Percentiles rank a stretch among this genome's conserved stretches.
Evolutionary conservation across 2,797 vertebrate genomes (phyloP).

Genomic region (Platalea minor): DNA sequence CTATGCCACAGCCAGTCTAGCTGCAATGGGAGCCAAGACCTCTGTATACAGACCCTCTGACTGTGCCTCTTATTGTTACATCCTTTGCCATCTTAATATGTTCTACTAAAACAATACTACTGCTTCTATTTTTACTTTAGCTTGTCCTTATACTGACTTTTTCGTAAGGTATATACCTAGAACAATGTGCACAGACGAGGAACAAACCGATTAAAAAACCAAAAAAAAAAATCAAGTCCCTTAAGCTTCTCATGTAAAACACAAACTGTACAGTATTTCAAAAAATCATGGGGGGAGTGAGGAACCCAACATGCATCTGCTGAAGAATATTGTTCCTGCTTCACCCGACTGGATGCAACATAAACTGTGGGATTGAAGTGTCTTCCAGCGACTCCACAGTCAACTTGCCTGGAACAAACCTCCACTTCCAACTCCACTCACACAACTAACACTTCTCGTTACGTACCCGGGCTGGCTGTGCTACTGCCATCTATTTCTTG

Average conservation of each 20-base stretch:
- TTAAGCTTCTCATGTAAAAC: not conserved
- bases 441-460: not conserved
- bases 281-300: not conserved
- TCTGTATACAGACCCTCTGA: not conserved
- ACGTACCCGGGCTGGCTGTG: accelerated
- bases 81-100: not conserved
- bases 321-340: not conserved
- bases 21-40: not conserved
- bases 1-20: not conserved
- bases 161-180: not conserved
- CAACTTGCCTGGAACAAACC: not conserved
- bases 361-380: not conserved
- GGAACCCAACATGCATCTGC: not conserved
- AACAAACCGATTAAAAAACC: not conserved
- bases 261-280: not conserved
- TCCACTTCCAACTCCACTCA: accelerated
- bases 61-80: not conserved
- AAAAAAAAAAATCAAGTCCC: not conserved
- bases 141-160: not conserved
- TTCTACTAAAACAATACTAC: not conserved
- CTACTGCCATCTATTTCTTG: not conserved
- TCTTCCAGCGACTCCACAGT: not conserved
- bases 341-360: not conserved
- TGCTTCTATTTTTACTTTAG: not conserved
- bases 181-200: not conserved